Base-by-base conservation (phyloP, 2,888 invertebrate genomes). In the Meganola albula region DNA sequence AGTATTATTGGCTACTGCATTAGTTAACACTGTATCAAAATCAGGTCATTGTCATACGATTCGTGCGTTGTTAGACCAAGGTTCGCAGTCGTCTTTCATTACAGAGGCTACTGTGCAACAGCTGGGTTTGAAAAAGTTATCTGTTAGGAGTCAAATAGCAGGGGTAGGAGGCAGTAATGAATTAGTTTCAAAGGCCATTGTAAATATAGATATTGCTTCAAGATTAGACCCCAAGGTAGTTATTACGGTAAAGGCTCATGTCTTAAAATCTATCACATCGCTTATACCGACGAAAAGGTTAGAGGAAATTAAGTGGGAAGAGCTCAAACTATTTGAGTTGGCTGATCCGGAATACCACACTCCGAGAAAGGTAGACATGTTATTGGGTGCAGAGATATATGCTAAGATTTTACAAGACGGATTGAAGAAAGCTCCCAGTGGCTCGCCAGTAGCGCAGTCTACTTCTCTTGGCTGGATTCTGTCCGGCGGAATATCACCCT, bases 341-440 rank as follows among this genome's bases (percentile, higher is more conserved):
- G 31, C 31, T 6, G 31, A 32, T 14, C 26, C 26, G 1, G 6
- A 32, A 1, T 31, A 23, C 25, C 3, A 9, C 20, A 18, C 2
- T 7, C 25, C 31, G 2, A 25, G 25, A 8, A 24, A 31, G 25
- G 20, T 31, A 12, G 10, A 24, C 10, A 3, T 25, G 11, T 30
- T 54, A 21, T 34, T 55, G 7, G 56, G 58, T 11, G 54, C 51
- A 6, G 48, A 52, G 4, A 28, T 52, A 4, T 51, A 50, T 18
- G 46, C 10, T 27, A 37, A 25, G n/a, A 34, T 54, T 7, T 30
- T 56, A 9, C 6, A 26, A 6, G 40, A 41, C 12, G 53, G 49
- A 0, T 9, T 56, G 2, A 34, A 27, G 3, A 44, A 36, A 14
- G 24, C 34, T 24, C 35, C 40, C 3, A n/a, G 13, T 4, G 48